Base-by-base conservation (phyloP, 2,797 vertebrate genomes). In the Cyprinella venusta region DNA sequence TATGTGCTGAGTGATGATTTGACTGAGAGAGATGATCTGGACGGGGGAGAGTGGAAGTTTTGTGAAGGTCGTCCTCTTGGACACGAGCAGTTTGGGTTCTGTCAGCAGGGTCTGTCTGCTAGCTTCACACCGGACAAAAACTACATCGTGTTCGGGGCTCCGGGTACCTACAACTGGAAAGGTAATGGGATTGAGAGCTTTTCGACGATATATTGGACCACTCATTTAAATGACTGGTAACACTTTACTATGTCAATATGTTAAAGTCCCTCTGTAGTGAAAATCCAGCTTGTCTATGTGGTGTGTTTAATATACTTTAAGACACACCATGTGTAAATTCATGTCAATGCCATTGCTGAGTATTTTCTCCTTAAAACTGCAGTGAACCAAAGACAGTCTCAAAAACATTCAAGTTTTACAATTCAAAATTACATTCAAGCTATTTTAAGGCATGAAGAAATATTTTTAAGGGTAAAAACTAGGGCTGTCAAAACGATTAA, bases 161-260 rank as follows among this genome's bases (percentile, higher is more conserved):
- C 97, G 0, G 98, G 98, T 76, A 98, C 97, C 1, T 98, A 98
- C 92, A 98, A 98, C 93, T 99, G 98, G 98, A 98, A 98, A 95
- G 97, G 98, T 99, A 93, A 92, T 88, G 87, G 70, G n/a, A 71
- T 24, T 61, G 10, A 16, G 24, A 42, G 38, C 18, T 64, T 64
- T 42, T 69, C 38, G 5, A 33, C 9, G 2, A 18, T 5, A 19
- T 24, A 42, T 42, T 42, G 24, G 70, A 72, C 13, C 69, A 38
- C 19, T 21, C 18, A 38, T 48, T 48, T 26, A 8, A 48, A 70
- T 24, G 5, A 26, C 15, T 13, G 2, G 1, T 63, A 30, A 63
- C 24, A 15, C 24, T 63, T 63, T 30, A 64, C 15, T 33, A 16
- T 16, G 8, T 36, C 16, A 18, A 18, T 65, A 33, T 65, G 16